Base-by-base conservation (phyloP, 1,140 invertebrate species). In the Cydia pomonella region DNA sequence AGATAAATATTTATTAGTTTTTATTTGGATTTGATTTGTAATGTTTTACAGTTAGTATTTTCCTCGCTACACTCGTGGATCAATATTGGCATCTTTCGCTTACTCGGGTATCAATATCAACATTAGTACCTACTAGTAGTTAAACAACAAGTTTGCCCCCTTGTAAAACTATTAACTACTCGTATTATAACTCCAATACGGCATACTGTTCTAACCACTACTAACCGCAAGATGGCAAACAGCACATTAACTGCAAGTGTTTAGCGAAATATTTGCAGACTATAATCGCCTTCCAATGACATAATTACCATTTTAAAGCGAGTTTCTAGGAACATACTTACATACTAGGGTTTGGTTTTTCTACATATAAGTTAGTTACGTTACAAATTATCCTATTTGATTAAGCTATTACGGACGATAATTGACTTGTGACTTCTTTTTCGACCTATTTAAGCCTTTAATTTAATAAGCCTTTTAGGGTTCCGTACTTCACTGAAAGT, bases 251-350 rank as follows among this genome's bases (percentile, higher is more conserved):
- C 47, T 50, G 7, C 47, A 7, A 50, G 47, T 50, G n/a, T 50
- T 50, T 50, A 50, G 47, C 16, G 47, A 50, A n/a, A 50, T 50
- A 50, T 50, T 50, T 50, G 47, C 47, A 50, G 16, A 7, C 47
- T 50, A n/a, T 50, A 50, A 50, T 50, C 47, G 47, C n/a, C 16
- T 50, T 50, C 47, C 47, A 18, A 50, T 50, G 47, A 50, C 18
- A n/a, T 50, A 50, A 50, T 50, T 50, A 50, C 16, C 47, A 50
- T 50, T 50, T 44, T 50, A 50, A 50, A 50, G n/a, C 47, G 16
- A 50, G 47, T 18, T 50, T 50, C 47, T 50, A n/a, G 12, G n/a
- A 50, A 50, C 18, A 50, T 18, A 18, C 47, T 50, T 16, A 18
- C n/a, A 47, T 47, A 50, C n/a, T n/a, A 50, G 47, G 47, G n/a